Conservation (phyloP, 2,797 vertebrate genomes). For the Pseudocheirus occidentalis region DNA sequence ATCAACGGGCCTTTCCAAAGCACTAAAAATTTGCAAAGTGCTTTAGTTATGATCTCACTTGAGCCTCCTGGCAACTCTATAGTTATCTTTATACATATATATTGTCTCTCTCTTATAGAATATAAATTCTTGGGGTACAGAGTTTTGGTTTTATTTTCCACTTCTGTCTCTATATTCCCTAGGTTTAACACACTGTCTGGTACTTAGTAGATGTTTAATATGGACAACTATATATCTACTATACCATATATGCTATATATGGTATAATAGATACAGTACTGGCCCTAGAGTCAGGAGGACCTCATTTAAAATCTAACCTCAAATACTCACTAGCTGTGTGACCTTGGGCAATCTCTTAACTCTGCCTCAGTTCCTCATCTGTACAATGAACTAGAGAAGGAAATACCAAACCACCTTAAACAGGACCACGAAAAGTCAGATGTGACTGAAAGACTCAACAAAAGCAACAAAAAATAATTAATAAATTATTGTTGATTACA, state of each 20-base stretch:
- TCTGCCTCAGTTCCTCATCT: not conserved
- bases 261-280: not conserved
- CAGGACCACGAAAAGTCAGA: not conserved
- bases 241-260: no score
- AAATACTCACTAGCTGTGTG: not conserved
- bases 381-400: not conserved
- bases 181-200: not conserved
- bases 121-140: not conserved
- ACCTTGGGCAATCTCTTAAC: not conserved
- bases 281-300: not conserved
- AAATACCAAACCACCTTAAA: not conserved
- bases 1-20: not conserved
- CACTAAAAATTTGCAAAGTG: not conserved
- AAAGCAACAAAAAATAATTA: not conserved
- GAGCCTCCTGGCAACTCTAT: not conserved
- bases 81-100: not conserved
- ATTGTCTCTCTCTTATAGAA: not conserved
- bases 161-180: not conserved
- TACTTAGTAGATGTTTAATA: not conserved
- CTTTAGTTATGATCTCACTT: not conserved
- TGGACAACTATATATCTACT: no score
- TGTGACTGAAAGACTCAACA: not conserved
- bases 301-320: not conserved
- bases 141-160: not conserved
- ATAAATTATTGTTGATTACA: not conserved